Base-by-base conservation (phyloP, 1,140 invertebrate species). In the Drosophila funebris region DNA sequence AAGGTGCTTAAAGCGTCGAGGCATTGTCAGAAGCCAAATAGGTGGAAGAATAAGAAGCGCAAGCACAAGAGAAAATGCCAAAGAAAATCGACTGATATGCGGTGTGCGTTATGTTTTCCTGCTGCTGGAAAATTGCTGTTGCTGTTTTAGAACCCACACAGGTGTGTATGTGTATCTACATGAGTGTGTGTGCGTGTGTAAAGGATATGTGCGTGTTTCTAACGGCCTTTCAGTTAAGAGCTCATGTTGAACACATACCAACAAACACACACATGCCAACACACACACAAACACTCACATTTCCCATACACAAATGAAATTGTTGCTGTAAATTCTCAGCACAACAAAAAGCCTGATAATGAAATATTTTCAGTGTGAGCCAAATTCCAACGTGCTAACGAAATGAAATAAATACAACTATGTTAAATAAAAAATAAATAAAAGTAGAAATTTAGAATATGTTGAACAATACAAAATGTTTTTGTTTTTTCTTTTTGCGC, bases 401-500 rank as follows among this genome's bases (percentile, higher is more conserved):
- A 61, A 73, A 53, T 54, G 41, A 69, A 70, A 69, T 62, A 70
- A 54, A 70, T 46, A 22, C 16, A 53, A 39, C 27, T 29, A 41
- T 62, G 18, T 13, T 29, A 48, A 41, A 48, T 18, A 46, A 11
- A 33, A 50, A 4, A 37, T 9, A 56, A 16, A 27, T 36, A 18
- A 24, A 6, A 53, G 18, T 9, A 41, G 27, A 54, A 53, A 48
- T 69, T 62, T 62, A 36, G 71, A 83, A 78, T 78, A 69, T 83
- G 73, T 73, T 77, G 36, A 60, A 73, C 67, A 77, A 67, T 73
- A 73, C 83, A 73, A 58, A 81, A 78, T 76, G 57, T 80, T 80
- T 48, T 57, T 63, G 41, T 41, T 80, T 54, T 58, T 63, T 48
- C 14, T 39, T 4, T 29, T 50, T 44, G 18, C 6, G 2, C 11